phyloP scores from a whole-genome alignment of 2,113 vertebrate genomes.

The Opisthocomus hoazin region DNA sequence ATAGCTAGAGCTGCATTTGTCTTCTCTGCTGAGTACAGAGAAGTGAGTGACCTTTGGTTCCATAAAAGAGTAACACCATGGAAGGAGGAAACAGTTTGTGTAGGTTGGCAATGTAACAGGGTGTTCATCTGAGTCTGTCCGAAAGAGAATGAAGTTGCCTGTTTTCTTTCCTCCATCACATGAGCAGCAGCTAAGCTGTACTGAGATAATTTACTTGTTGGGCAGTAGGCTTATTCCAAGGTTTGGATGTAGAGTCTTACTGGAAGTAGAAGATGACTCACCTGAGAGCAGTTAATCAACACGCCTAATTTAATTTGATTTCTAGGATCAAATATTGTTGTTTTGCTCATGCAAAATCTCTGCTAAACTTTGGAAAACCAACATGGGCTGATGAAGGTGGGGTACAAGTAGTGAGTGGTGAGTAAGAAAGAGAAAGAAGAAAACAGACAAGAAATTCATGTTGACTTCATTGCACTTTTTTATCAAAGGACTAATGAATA shows the following conservation, averaged over 20 bases:
- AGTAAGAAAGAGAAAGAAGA: background rate
- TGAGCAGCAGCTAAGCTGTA: background rate
- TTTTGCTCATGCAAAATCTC: background rate
- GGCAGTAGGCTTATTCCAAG: background rate
- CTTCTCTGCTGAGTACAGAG: background rate
- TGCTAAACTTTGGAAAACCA: background rate
- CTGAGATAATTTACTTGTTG: background rate
- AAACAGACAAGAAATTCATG: background rate
- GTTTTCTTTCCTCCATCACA: background rate
- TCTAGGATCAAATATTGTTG: background rate
- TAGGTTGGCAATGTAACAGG: background rate
- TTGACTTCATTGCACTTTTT: background rate
- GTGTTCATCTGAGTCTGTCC: background rate
- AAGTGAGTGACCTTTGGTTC: background rate
- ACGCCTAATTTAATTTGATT: background rate
- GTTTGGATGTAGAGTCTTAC: background rate
- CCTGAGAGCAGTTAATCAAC: background rate
- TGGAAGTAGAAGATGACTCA: conserved; percentile 1
- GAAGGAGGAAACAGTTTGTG: background rate
- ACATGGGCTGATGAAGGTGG: background rate
- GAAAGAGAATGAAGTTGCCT: background rate
- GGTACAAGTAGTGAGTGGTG: background rate
- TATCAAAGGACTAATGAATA: background rate
- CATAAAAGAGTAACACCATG: background rate
- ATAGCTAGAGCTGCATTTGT: background rate